A percentile compares a stretch with the other conserved stretches of the same genome.
Conservation (phyloP, 2,888 invertebrate genomes). For the Chamaedrilus cognettii region DNA sequence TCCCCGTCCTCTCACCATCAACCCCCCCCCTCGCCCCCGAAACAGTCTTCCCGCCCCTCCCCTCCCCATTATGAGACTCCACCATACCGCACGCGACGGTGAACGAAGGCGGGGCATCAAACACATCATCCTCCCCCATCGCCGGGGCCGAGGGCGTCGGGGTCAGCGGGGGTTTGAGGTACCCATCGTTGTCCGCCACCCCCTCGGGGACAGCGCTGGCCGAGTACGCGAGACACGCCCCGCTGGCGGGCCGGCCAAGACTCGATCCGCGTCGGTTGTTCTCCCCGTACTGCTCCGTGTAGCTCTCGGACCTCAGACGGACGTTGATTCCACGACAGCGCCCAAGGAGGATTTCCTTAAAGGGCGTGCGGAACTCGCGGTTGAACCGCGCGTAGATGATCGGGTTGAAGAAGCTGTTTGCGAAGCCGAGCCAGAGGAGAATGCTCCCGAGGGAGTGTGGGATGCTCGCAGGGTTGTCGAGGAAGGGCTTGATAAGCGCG, state of each 20-base stretch:
- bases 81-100: no score
- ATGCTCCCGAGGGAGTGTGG: slow-evolving; percentile 47
- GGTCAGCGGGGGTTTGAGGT: background rate
- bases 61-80: no score
- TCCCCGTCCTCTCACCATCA: no score
- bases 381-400: slow-evolving; percentile 96
- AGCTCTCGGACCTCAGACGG: slow-evolving; percentile 56
- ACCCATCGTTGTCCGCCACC: background rate
- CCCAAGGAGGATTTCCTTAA: slow-evolving; percentile 86
- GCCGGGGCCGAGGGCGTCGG: background rate
- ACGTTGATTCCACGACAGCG: slow-evolving; percentile 56
- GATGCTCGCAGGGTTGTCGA: slow-evolving; percentile 38
- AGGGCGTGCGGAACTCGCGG: slow-evolving; percentile 92
- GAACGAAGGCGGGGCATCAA: no score
- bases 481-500: slow-evolving; percentile 70
- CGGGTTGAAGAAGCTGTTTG: slow-evolving; percentile 93
- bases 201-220: no score
- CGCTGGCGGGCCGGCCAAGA: background rate
- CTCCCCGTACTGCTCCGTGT: slow-evolving; percentile 54
- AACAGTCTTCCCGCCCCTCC: no score
- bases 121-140: background rate
- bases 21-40: no score
- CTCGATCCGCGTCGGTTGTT: background rate
- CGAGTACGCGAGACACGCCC: background rate
- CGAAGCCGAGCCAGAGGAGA: slow-evolving; percentile 71